A percentile compares a stretch with the other conserved stretches of the same genome.
phyloP scores from a whole-genome alignment of 92 coral and sea anemone species.

The Parazoanthus swiftii region DNA sequence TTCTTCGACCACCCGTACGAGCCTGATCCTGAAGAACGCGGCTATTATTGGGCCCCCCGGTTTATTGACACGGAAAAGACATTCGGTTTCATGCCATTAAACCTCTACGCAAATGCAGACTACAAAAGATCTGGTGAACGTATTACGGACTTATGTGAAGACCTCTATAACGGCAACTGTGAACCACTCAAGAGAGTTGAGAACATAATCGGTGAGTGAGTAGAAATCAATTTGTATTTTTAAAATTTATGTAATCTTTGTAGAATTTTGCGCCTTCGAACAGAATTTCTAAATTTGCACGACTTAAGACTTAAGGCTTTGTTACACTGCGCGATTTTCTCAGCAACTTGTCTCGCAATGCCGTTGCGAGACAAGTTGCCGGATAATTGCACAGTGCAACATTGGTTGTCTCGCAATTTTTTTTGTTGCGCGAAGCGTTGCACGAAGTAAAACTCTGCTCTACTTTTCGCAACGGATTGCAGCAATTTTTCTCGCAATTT shows the following conservation, averaged over 20 bases:
- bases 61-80: slow-evolving; percentile 45
- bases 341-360: no score
- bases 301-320: no score
- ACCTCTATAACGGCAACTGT: slow-evolving; percentile 25
- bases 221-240: background rate
- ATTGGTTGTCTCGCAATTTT: no score
- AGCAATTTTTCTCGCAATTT: no score
- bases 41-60: slow-evolving; percentile 56
- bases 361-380: no score
- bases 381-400: no score
- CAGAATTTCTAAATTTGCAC: no score
- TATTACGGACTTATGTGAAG: slow-evolving; percentile 27
- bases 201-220: slow-evolving; percentile 40
- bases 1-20: slow-evolving; percentile 55
- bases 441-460: no score
- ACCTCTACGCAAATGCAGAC: slow-evolving; percentile 48
- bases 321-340: no score
- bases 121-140: slow-evolving; percentile 24
- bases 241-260: background rate
- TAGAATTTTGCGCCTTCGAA: background rate
- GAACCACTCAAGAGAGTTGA: slow-evolving; percentile 25
- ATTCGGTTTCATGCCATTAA: slow-evolving; percentile 49
- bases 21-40: slow-evolving; percentile 60
- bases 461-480: no score
- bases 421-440: no score